Evolutionary conservation across 2,888 invertebrate genomes (phyloP).

Genomic region (Folsomia candida): DNA sequence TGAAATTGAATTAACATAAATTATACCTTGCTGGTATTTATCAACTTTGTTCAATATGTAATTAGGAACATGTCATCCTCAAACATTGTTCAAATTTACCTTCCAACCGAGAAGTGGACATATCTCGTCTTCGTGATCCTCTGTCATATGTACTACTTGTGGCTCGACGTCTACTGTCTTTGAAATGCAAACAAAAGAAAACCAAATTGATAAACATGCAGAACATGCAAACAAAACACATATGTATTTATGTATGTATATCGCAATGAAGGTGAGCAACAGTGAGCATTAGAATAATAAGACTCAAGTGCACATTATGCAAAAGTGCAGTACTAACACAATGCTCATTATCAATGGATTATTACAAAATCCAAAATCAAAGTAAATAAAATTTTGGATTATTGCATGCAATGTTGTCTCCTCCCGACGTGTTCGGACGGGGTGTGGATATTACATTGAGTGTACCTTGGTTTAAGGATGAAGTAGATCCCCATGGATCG

Average conservation of each 20-base stretch:
- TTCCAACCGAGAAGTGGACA: conserved; percentile 49
- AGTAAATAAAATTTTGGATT: too few species aligned
- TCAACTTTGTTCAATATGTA: neutral
- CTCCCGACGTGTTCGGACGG: too few species aligned
- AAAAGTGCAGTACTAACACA: neutral
- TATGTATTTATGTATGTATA: neutral
- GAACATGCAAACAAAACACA: neutral
- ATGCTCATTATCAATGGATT: neutral
- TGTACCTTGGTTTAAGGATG: conserved; percentile 52
- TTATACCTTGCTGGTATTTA: neutral
- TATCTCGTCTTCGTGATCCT: conserved; percentile 48
- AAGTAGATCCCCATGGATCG: conserved; percentile 51
- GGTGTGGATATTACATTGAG: too few species aligned
- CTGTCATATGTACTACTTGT: conserved; percentile 42
- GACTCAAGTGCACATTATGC: neutral
- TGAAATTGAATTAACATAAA: neutral
- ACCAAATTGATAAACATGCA: conserved; percentile 23
- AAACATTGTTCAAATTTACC: conserved; percentile 34
- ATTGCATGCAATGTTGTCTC: too few species aligned
- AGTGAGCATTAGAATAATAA: neutral
- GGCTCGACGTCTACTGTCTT: conserved; percentile 47
- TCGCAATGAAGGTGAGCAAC: neutral
- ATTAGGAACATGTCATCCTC: neutral
- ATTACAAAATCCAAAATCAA: too few species aligned
- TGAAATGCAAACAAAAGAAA: conserved; percentile 31